Evolutionary conservation across 1,140 invertebrate genomes (phyloP).

Genomic region (Caerostris extrusa): DNA sequence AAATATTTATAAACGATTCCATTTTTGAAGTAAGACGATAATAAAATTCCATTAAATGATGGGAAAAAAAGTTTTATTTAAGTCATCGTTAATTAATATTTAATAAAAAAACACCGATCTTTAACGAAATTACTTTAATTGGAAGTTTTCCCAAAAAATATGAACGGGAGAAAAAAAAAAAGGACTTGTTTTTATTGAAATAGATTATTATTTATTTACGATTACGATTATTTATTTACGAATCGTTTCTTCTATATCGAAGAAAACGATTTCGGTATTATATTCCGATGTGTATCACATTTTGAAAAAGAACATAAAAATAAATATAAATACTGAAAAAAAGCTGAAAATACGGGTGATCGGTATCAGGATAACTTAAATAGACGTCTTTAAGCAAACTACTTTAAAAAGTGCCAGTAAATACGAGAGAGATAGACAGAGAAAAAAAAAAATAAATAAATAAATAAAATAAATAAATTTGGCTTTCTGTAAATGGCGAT

Average conservation of each 20-base stretch:
- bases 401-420: slow-evolving; percentile 57
- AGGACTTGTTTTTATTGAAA: neutral
- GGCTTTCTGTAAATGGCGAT: slow-evolving; percentile 65
- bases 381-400: slow-evolving; percentile 71
- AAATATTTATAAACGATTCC: neutral
- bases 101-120: slow-evolving; percentile 58
- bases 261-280: slow-evolving; percentile 19
- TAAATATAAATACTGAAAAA: neutral
- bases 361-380: slow-evolving; percentile 51
- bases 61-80: slow-evolving; percentile 50
- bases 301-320: neutral
- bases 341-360: neutral
- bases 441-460: neutral
- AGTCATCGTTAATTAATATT: slow-evolving; percentile 49
- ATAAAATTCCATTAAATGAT: too few relatives aligned
- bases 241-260: neutral
- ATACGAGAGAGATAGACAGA: neutral
- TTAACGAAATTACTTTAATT: slow-evolving; percentile 54
- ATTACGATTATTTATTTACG: slow-evolving; percentile 3
- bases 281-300: slow-evolving; percentile 37
- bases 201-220: slow-evolving; percentile 48
- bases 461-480: neutral
- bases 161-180: neutral
- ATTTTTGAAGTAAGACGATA: neutral
- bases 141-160: neutral